Base-by-base conservation (phyloP, 2,888 invertebrate genomes). In the Aquatica leii region DNA sequence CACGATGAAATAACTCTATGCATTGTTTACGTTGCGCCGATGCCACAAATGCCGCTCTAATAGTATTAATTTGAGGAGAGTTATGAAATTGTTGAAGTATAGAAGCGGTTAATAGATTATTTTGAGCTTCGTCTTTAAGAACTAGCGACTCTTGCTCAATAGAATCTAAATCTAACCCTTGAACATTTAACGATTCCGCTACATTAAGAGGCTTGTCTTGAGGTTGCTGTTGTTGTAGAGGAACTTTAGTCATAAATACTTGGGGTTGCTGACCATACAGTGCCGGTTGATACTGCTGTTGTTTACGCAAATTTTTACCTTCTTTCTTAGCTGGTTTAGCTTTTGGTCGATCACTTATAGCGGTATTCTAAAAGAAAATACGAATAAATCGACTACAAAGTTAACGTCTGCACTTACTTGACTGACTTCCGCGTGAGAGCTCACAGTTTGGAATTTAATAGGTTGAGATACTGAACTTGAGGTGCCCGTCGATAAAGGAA, bases 311-410 rank as follows among this genome's bases (percentile, higher is more conserved):
- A 77, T 88, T 89, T 81, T 92, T 92, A 52, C 89, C 87, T 78
- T 91, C 92, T 80, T 92, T 93, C 79, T 93, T 92, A 53, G 90
- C 88, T 41, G 92, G 89, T 81, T 93, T 94, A 46, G 90, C 92
- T 81, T 92, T 93, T 62, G 92, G 92, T 74, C 93, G 87, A 82
- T 94, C 93, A 82, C 91, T 91, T 74, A 93, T 91, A 68, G 92
- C 90, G 62, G 90, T 91, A 76, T 87, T 88, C 83, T 90, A 82
- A 51, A 69, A 62, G 61, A 57, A 12, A 31, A 12, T 20, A 34
- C n/a, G n/a, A n/a, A n/a, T n/a, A n/a, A n/a, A n/a, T n/a, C n/a
- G n/a, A n/a, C n/a, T n/a, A n/a, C n/a, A n/a, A n/a, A n/a, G n/a
- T n/a, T n/a, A n/a, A n/a, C n/a, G n/a, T n/a, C n/a, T n/a, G n/a